These are phyloP conservation scores for Drosophila murphyi DNA, from an alignment of 1,140 invertebrate species.

Conservation along the genomic window DNA sequence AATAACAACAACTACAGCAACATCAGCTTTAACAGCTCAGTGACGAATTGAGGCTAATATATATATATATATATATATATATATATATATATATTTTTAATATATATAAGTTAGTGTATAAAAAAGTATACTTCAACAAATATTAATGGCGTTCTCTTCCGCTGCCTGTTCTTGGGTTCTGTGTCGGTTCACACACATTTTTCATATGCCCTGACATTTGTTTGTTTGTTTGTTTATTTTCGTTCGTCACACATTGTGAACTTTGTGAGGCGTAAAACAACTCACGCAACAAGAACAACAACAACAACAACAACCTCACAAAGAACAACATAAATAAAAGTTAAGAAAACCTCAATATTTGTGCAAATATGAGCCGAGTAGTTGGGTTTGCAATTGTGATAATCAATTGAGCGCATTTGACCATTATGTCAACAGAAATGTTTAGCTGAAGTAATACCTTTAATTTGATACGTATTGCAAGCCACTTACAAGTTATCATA, in stretches of 20 bases:
- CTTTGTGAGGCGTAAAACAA: conserved; percentile 66
- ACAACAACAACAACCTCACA: conserved; percentile 23
- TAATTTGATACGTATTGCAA: neutral
- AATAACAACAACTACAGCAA: conserved; percentile 21
- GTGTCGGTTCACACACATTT: conserved; percentile 42
- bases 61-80: conserved; percentile 39
- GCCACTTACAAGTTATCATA: neutral
- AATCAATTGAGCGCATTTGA: conserved; percentile 5
- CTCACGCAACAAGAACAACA: conserved; percentile 41
- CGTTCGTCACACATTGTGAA: neutral
- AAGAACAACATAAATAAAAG: conserved; percentile 40
- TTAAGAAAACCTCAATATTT: conserved; percentile 12
- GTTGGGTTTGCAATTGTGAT: neutral
- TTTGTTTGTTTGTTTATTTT: conserved; percentile 46
- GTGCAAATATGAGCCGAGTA: neutral
- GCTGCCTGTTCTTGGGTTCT: conserved; percentile 14
- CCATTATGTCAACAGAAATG: neutral
- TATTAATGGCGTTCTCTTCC: conserved; percentile 41
- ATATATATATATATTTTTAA: conserved; percentile 3
- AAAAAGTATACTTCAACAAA: conserved; percentile 39
- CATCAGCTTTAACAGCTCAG: conserved; percentile 42
- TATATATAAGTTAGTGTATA: conserved; percentile 10
- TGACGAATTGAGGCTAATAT: conserved; percentile 74
- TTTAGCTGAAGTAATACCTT: neutral
- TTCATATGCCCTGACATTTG: conserved; percentile 54